A percentile compares a stretch with the other conserved stretches of the same genome.
Conservation (phyloP, 2,888 invertebrate genomes). For the Zeuzera pyrina region DNA sequence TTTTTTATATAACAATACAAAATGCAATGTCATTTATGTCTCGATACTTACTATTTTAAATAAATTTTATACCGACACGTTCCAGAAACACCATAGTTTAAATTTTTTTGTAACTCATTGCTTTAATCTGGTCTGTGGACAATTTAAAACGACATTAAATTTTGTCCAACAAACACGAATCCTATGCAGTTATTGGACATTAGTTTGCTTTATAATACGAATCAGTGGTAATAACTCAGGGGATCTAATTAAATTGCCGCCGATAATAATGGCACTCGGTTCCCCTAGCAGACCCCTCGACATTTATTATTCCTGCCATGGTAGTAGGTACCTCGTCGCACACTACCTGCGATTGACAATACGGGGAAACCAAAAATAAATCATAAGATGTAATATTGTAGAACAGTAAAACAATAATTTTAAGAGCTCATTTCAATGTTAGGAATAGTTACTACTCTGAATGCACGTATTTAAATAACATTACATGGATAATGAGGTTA, state of each 20-base stretch:
- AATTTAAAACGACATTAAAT: slow-evolving; percentile 27
- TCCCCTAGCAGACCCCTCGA: slow-evolving; percentile 61
- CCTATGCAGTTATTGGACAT: slow-evolving; percentile 33
- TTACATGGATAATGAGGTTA: no score
- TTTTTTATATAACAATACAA: not conserved
- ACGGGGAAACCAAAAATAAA: no score
- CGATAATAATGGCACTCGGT: slow-evolving; percentile 65
- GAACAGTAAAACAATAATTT: no score
- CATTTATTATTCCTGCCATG: slow-evolving; percentile 64
- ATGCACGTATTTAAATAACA: no score
- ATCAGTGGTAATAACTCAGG: slow-evolving; percentile 67
- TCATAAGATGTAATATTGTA: no score
- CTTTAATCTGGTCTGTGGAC: no score
- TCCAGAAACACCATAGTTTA: slow-evolving; percentile 22
- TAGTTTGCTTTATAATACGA: slow-evolving; percentile 63
- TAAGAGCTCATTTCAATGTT: no score
- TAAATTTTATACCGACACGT: not conserved
- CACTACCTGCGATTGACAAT: no score
- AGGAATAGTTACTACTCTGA: no score
- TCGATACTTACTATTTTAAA: not conserved
- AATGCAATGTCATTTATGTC: not conserved
- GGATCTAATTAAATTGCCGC: slow-evolving; percentile 72
- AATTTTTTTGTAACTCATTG: slow-evolving; percentile 28
- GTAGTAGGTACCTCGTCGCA: no score
- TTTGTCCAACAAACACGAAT: slow-evolving; percentile 24